A percentile compares a stretch with the other conserved stretches of the same genome.
Evolutionary conservation across 2,113 vertebrate species (phyloP).

Genomic region (Melanerpes aurifrons): DNA sequence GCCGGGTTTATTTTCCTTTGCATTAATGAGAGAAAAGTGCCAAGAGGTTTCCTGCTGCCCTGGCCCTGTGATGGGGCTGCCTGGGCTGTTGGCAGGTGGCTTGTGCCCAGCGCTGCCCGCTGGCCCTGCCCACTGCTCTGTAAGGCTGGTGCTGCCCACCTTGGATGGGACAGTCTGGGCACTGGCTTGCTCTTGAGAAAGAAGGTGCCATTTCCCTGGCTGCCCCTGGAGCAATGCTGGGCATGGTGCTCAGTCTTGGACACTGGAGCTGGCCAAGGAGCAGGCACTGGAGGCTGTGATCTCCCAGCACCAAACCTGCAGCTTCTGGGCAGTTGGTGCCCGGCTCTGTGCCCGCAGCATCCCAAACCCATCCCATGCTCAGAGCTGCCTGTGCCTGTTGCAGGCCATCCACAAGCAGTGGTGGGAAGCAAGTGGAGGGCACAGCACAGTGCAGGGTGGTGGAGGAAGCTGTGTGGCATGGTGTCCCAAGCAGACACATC

Average conservation of each 20-base stretch:
- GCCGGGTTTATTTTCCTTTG: not conserved
- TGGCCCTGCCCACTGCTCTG: not conserved
- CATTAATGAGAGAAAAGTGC: not conserved
- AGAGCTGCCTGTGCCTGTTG: not conserved
- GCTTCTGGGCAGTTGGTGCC: not conserved
- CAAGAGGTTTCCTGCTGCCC: not conserved
- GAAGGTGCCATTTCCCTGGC: accelerated
- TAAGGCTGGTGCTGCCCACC: no score
- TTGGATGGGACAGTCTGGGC: not conserved
- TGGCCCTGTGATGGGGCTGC: accelerated
- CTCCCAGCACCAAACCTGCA: not conserved
- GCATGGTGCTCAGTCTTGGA: accelerated
- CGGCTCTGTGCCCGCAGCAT: accelerated
- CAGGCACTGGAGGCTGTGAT: no score
- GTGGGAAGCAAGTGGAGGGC: not conserved
- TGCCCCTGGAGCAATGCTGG: not conserved
- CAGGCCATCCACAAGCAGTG: not conserved
- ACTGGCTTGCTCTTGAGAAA: not conserved
- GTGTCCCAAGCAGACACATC: not conserved
- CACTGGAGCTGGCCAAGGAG: not conserved
- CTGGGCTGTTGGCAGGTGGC: not conserved
- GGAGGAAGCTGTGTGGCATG: no score
- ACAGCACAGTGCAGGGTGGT: not conserved
- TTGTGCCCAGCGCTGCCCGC: not conserved
- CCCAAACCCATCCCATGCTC: accelerated